Conservation (phyloP, 2,113 vertebrate genomes). For the Buteo buteo region DNA sequence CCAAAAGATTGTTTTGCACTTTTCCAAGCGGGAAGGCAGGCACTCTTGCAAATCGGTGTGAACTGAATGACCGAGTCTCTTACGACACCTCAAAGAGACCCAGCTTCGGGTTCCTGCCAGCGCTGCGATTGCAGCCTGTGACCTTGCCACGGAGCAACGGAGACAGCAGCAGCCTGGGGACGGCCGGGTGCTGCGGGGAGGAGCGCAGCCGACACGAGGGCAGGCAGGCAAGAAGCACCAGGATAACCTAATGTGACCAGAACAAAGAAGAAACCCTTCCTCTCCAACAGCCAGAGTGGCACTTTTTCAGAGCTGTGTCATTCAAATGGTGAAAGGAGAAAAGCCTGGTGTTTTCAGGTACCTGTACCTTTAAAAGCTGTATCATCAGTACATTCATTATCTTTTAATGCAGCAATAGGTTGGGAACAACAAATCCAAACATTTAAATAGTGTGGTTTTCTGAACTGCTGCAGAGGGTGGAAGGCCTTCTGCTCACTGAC, state of each 20-base stretch:
- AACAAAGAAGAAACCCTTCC: background rate
- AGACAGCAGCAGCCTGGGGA: background rate
- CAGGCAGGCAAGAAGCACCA: background rate
- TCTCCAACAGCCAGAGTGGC: background rate
- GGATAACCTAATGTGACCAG: background rate
- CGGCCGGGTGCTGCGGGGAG: rapidly evolving
- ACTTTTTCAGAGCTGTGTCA: background rate
- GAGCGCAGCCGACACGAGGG: background rate
- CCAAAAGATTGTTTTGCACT: background rate
- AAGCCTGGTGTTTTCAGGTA: background rate
- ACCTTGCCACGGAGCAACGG: background rate
- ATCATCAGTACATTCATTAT: background rate
- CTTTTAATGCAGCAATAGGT: background rate
- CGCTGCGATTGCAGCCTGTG: too few relatives aligned
- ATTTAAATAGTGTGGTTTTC: background rate
- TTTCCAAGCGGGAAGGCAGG: background rate
- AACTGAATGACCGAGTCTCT: background rate
- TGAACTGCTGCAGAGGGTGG: background rate
- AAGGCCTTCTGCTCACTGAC: background rate
- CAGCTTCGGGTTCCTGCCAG: background rate
- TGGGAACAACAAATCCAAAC: background rate
- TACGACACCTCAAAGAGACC: too few relatives aligned
- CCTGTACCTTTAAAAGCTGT: background rate
- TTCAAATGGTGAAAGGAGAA: background rate
- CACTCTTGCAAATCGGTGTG: background rate